Base-by-base conservation (phyloP, 1,140 invertebrate species). In the Cydia fagiglandana region DNA sequence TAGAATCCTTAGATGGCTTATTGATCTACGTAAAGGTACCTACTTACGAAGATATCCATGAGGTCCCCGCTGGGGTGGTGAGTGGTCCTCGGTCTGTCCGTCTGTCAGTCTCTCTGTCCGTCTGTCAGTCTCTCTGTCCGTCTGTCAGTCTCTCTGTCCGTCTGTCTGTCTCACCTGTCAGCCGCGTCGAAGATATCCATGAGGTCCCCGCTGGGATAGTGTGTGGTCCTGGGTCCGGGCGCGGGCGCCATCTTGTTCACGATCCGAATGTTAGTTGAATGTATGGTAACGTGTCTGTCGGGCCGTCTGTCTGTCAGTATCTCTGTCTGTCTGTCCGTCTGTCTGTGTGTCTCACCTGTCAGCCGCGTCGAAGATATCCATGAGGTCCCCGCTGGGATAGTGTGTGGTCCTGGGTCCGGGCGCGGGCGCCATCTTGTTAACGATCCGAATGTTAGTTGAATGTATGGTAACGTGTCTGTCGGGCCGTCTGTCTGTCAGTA, bases 361-460 rank as follows among this genome's bases (percentile, higher is more conserved):
- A 4, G 99, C 98, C n/a, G 98, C 98, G 93, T 99, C 99, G 93
- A 97, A 99, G 41, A 99, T 95, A 86, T 99, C 98, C 96, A 99
- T 96, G 93, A 47, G 12, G 45, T 47, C 45, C 45, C 45, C 45
- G 45, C 45, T 47, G 13, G 45, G 12, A 0, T 47, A 13, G 45
- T 47, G 45, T 3, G 12, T 47, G 45, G 50, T 53, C 15, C 47
- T 61, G 17, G 13, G 7, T 24, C 53, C 15, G 34, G 97, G 89
- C 85, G 96, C 96, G 28, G 89, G 81, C 20, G 98, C 91, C 80
- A 99, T 96, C 92, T 98, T 99, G 93, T 99, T 99, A 1, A 99
- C 94, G 30, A 99, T 92, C 24, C 99, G 96, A 88, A 99, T 99
- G 93, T 99, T 99, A 47, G 98, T 98, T 93, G 99, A n/a, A n/a